Percentiles rank a stretch among this genome's conserved stretches.
These are phyloP conservation scores for Sminthurides aquaticus DNA, from an alignment of 2,888 invertebrate genomes.

Conservation along the genomic window DNA sequence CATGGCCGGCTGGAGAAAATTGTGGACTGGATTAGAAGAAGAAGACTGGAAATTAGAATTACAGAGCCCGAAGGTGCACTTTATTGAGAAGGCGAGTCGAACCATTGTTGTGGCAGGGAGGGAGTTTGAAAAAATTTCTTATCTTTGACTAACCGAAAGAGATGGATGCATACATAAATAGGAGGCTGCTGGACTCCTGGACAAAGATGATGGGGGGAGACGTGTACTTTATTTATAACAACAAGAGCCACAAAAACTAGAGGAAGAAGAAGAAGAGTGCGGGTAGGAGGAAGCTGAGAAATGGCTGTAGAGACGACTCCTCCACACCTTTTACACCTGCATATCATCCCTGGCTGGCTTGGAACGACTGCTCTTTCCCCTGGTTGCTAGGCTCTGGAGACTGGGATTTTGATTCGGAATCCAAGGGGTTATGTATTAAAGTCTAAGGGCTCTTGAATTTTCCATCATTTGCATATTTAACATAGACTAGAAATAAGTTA, in stretches of 20 bases:
- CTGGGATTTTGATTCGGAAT: too few species aligned
- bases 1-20: neutral
- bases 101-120: neutral
- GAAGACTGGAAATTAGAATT: neutral
- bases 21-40: neutral
- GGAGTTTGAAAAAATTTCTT: neutral
- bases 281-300: neutral
- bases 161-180: neutral
- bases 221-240: neutral
- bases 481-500: too few species aligned
- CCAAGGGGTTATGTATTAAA: too few species aligned
- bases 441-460: too few species aligned
- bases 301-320: too few species aligned
- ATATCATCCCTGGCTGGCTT: too few species aligned
- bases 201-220: neutral
- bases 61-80: neutral
- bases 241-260: neutral
- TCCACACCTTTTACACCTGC: too few species aligned
- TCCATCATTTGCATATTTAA: too few species aligned
- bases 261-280: neutral
- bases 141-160: neutral
- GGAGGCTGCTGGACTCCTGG: too few species aligned
- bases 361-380: too few species aligned
- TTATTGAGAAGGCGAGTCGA: neutral
- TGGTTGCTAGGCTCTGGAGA: too few species aligned